Base-by-base conservation (phyloP, 2,113 vertebrate species). In the Dipodomys ordii region DNA sequence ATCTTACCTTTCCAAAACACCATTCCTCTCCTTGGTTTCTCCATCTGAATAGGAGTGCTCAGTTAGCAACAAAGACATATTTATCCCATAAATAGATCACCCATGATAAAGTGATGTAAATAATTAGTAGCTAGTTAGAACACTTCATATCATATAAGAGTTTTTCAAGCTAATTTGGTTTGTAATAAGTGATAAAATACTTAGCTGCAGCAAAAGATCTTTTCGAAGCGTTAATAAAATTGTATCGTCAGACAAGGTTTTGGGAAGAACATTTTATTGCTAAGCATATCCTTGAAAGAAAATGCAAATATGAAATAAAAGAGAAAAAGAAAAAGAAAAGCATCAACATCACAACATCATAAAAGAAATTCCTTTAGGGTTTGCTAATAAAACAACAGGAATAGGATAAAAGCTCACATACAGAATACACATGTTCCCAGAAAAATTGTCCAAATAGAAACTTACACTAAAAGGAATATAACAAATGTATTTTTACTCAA, bases 211-310 rank as follows among this genome's bases (percentile, higher is more conserved):
- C 68, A 8, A 19, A 64, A 92, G 8, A 85, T 49, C 15, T 72
- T 87, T 57, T 49, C 76, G 32, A 73, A 97, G 25, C 79, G 25
- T 95, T 96, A 90, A 98, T 96, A 97, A 98, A 97, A 96, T 96
- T 25, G 1, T 96, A 97, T 94, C 91, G 96, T 98, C 97, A 98
- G 95, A 96, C 97, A 98, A 97, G 97, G 93, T 84, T 99, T 99
- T 98, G 99, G 99, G 99, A 99, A 99, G 99, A 99, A 99, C 98
- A 99, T 99, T 99, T 99, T 99, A 99, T 99, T 99, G 99, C 98
- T 99, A 99, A 99, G 99, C 99, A 99, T 98, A 99, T 98, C 98
- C 98, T 99, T 98, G 98, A 99, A 98, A 98, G 97, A 99, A 98
- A 99, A 98, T 99, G 98, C 98, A 98, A 98, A 98, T 97, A 98